Evolutionary conservation across 2,797 vertebrate species (phyloP).

Genomic region (Cryptoblepharus egeriae): DNA sequence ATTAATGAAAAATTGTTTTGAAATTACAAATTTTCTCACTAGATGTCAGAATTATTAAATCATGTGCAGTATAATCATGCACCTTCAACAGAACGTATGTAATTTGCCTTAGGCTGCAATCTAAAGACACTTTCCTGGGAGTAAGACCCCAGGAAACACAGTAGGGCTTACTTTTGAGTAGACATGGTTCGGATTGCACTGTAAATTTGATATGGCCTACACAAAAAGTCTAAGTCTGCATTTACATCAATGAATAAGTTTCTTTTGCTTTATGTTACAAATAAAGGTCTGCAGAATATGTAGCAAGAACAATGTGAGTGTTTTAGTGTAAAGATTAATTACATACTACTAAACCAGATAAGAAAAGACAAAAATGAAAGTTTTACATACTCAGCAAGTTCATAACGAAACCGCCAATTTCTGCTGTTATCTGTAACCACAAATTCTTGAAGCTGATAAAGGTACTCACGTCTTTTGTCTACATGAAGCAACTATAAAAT

Average conservation of each 20-base stretch:
- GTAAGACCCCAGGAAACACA: no score
- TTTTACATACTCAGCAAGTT: conserved; percentile 78
- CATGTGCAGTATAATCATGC: background rate
- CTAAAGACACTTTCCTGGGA: no score
- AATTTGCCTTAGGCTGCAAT: no score
- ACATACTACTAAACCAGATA: conserved; percentile 20
- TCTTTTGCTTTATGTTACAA: background rate
- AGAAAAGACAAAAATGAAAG: background rate
- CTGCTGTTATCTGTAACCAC: conserved; percentile 80
- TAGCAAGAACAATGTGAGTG: background rate
- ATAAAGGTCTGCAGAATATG: background rate
- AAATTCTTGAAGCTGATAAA: conserved; percentile 81
- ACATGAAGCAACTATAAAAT: conserved; percentile 76
- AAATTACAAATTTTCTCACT: conserved; percentile 39
- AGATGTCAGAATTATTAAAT: conserved; percentile 58
- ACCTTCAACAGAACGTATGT: background rate
- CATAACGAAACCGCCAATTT: conserved; percentile 80
- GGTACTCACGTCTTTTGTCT: conserved; percentile 81
- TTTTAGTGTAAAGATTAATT: background rate
- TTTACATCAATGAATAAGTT: background rate
- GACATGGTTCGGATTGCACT: no score
- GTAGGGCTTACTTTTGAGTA: no score
- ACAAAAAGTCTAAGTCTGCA: background rate
- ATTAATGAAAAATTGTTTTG: background rate
- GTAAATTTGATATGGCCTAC: no score